These are phyloP conservation scores for Xiphophorus couchianus DNA, from an alignment of 2,113 vertebrate genomes.

Conservation along the genomic window DNA sequence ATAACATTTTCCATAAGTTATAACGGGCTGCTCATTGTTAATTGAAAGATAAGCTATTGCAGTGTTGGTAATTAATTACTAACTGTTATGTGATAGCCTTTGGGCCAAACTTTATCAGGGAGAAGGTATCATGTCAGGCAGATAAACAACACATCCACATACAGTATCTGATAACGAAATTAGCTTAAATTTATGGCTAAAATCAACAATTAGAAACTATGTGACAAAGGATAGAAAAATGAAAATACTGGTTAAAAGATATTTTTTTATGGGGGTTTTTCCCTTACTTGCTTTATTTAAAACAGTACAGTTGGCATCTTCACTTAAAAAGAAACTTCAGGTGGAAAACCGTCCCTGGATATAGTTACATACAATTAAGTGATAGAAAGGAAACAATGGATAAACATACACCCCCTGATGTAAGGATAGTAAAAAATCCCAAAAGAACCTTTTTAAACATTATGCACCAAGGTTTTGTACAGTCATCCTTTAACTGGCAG, in stretches of 20 bases:
- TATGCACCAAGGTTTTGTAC: too few relatives aligned
- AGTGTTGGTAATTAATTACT: constrained; percentile 46
- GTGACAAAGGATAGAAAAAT: too few relatives aligned
- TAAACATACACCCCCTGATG: too few relatives aligned
- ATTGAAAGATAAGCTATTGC: constrained; percentile 48
- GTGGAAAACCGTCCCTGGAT: neutral
- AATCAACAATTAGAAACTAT: neutral
- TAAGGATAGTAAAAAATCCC: too few relatives aligned
- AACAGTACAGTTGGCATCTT: neutral
- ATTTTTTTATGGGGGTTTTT: neutral
- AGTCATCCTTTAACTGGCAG: too few relatives aligned
- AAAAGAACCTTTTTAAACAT: too few relatives aligned
- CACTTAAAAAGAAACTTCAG: neutral
- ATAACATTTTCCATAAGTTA: constrained; percentile 34
- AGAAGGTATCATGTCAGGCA: constrained; percentile 4
- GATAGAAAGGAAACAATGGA: too few relatives aligned
- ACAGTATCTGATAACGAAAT: neutral
- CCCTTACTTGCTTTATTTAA: too few relatives aligned
- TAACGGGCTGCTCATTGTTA: constrained; percentile 52
- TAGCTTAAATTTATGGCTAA: neutral
- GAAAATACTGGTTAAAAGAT: neutral
- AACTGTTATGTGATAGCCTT: constrained; percentile 28
- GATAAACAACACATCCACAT: neutral
- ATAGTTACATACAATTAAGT: too few relatives aligned
- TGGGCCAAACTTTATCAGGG: constrained; percentile 18